Evolutionary conservation across 2,113 vertebrate species (phyloP).

Genomic region (Stigmatopora argus): DNA sequence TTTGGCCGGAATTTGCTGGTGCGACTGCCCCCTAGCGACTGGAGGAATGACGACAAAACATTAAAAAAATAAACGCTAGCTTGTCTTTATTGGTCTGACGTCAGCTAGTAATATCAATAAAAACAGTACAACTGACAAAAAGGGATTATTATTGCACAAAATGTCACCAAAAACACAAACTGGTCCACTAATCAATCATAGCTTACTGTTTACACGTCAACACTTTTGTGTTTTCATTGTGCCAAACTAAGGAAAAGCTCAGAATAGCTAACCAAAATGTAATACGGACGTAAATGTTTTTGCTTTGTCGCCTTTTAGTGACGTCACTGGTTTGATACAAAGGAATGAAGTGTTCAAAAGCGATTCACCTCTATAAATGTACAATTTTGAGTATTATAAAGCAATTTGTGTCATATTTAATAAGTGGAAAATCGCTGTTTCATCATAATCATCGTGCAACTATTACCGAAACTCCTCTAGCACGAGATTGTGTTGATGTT

Average conservation of each 20-base stretch:
- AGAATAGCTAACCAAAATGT: neutral
- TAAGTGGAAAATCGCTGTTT: too few relatives aligned
- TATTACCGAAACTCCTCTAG: conserved; percentile 58
- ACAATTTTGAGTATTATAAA: too few relatives aligned
- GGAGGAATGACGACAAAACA: neutral
- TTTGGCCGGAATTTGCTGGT: neutral
- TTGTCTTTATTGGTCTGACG: too few relatives aligned
- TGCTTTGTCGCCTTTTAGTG: too few relatives aligned
- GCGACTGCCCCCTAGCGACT: neutral
- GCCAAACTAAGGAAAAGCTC: conserved; percentile 26
- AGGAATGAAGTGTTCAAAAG: too few relatives aligned
- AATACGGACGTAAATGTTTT: neutral
- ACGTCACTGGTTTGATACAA: too few relatives aligned
- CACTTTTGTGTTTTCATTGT: conserved; percentile 33
- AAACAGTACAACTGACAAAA: neutral
- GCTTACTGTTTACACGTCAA: conserved; percentile 42
- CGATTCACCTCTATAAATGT: too few relatives aligned
- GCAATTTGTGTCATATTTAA: too few relatives aligned
- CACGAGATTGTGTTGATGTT: conserved; percentile 11
- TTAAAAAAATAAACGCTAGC: too few relatives aligned
- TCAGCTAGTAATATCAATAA: conserved; percentile 5
- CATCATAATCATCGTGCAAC: too few relatives aligned
- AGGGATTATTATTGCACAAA: neutral
- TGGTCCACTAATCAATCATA: conserved; percentile 36
- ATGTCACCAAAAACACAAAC: neutral